Percentiles rank a stretch among this genome's conserved stretches.
These are phyloP conservation scores for Scaptomyza pallida DNA, from an alignment of 1,140 invertebrate genomes.

Conservation along the genomic window DNA sequence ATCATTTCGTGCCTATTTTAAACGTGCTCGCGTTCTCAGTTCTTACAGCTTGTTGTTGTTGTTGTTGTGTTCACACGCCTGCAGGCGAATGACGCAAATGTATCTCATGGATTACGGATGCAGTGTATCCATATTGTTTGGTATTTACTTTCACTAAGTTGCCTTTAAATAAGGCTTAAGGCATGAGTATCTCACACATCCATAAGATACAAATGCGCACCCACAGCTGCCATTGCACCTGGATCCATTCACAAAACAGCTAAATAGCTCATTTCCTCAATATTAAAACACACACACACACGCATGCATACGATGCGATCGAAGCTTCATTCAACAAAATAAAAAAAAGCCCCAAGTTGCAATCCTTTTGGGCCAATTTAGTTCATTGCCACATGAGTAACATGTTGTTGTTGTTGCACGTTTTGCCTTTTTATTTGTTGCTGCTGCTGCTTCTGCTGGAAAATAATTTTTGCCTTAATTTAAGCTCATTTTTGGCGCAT, in stretches of 20 bases:
- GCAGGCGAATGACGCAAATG: conserved; percentile 40
- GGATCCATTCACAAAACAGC: conserved; percentile 49
- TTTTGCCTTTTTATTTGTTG: conserved; percentile 77
- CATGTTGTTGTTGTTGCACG: conserved; percentile 44
- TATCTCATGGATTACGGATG: conserved; percentile 33
- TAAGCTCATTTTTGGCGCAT: conserved; percentile 80
- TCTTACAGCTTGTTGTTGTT: conserved; percentile 2
- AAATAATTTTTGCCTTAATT: conserved; percentile 82
- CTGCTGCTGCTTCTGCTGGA: conserved; percentile 44
- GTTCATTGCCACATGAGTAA: conserved; percentile 52
- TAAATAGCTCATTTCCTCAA: conserved; percentile 78
- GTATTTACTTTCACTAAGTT: conserved; percentile 26
- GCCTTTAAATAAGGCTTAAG: neutral
- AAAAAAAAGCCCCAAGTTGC: conserved; percentile 25
- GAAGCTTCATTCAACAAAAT: conserved; percentile 31
- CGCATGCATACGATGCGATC: conserved; percentile 3
- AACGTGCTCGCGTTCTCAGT: conserved; percentile 28
- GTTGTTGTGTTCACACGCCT: conserved; percentile 65
- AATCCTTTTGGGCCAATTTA: conserved; percentile 70
- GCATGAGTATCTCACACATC: conserved; percentile 5
- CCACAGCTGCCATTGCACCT: conserved; percentile 49
- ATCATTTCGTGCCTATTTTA: conserved; percentile 34
- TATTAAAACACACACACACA: conserved; percentile 43
- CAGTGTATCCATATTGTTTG: conserved; percentile 1
- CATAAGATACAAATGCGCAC: conserved; percentile 14